Base-by-base conservation (phyloP, 1,140 invertebrate species). In the Dinoponera quadriceps region DNA sequence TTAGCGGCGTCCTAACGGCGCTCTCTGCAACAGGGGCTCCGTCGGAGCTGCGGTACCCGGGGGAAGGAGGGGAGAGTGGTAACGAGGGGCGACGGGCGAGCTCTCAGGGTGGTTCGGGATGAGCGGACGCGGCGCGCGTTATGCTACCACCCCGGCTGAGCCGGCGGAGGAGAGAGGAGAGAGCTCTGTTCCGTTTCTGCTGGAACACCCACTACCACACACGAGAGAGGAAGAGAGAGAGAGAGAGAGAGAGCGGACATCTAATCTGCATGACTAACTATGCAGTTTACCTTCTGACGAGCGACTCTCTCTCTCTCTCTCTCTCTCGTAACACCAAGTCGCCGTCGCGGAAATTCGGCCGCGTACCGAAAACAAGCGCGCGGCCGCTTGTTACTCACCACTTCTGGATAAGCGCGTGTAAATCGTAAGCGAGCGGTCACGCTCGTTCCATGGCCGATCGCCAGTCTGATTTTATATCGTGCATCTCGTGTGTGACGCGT, bases 211-310 rank as follows among this genome's bases (percentile, higher is more conserved):
- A 66, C 62, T 77, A 63, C 62, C 54, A 49, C 62, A 51, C 74
- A n/a, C n/a, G n/a, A n/a, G n/a, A n/a, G n/a, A n/a, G n/a, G n/a
- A n/a, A n/a, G n/a, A n/a, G n/a, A n/a, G n/a, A n/a, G n/a, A n/a
- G n/a, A n/a, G n/a, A n/a, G n/a, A n/a, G 62, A 66, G 27, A 38
- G 25, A 44, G 49, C 68, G 78, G 63, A 25, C 85, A 71, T 90
- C 85, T 90, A 90, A 90, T 90, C 89, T 90, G 83, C 89, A 90
- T 90, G 84, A 60, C 88, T 88, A 89, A 90, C 84, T 82, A 85
- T 83, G 57, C 80, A 77, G 82, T 89, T 89, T 87, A 74, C 57
- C 65, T 48, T 16, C 62, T 22, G 54, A 77, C 62, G 3, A 3
- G 29, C 29, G 29, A 33, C 29, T 33, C 33, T 7, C 33, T 33